Percentiles rank a stretch among this genome's conserved stretches.
Evolutionary conservation across 2,888 invertebrate genomes (phyloP).

Genomic region (Tromatobia lineatoria): DNA sequence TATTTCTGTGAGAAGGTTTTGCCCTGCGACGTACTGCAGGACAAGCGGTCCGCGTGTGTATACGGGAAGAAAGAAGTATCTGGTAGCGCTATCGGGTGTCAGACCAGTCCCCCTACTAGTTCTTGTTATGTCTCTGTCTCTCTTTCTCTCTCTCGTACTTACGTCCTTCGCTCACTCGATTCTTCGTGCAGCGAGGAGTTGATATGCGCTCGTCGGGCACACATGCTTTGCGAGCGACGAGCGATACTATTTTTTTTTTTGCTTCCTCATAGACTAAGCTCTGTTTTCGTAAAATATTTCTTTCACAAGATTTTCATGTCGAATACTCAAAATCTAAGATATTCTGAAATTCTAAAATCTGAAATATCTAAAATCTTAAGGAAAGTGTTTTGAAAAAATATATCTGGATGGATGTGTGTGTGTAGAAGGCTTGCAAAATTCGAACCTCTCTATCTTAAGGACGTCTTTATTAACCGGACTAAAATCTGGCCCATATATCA

Average conservation of each 20-base stretch:
- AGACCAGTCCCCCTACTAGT: slow-evolving; percentile 59
- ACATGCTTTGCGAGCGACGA: slow-evolving; percentile 47
- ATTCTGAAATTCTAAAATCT: too few species aligned
- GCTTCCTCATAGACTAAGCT: too few species aligned
- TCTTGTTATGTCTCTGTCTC: slow-evolving; percentile 19
- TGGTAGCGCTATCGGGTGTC: slow-evolving; percentile 68
- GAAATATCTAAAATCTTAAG: too few species aligned
- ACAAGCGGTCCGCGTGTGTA: slow-evolving; percentile 3
- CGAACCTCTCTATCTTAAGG: too few species aligned
- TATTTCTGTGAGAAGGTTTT: slow-evolving; percentile 20
- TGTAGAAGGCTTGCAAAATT: too few species aligned
- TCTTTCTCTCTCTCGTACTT: slow-evolving; percentile 33
- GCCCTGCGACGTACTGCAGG: slow-evolving; percentile 10
- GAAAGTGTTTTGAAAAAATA: too few species aligned
- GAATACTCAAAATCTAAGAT: too few species aligned
- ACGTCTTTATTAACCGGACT: too few species aligned
- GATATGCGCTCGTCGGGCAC: slow-evolving; percentile 37
- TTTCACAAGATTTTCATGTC: too few species aligned
- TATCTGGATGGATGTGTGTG: too few species aligned
- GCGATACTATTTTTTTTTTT: slow-evolving; percentile 17
- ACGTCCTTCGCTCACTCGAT: slow-evolving; percentile 20
- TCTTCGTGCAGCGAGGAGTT: slow-evolving; percentile 24
- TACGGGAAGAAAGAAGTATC: slow-evolving; percentile 59
- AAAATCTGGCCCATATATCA: too few species aligned
- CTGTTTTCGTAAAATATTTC: too few species aligned